Evolutionary conservation across 2,888 invertebrate genomes (phyloP).

Genomic region (Thelaira solivaga): DNA sequence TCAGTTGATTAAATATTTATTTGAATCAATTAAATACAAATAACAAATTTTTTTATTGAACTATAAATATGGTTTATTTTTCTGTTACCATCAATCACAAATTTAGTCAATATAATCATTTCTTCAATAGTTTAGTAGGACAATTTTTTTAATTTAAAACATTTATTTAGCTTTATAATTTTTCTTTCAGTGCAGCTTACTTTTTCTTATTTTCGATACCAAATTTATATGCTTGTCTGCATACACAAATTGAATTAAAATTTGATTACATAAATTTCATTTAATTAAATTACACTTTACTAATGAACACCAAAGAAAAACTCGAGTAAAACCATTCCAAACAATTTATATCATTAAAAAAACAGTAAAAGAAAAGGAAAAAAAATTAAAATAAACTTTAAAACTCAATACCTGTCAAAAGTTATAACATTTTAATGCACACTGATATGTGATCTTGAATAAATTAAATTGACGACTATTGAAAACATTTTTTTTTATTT

Average conservation of each 20-base stretch:
- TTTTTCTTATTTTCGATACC: too few species aligned
- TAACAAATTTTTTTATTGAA: too few species aligned
- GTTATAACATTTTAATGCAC: slow-evolving; percentile 29
- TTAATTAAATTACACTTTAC: slow-evolving; percentile 3
- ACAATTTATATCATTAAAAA: slow-evolving; percentile 12
- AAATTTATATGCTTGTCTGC: too few species aligned
- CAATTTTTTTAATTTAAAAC: too few species aligned
- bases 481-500: slow-evolving; percentile 39
- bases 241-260: slow-evolving; percentile 6
- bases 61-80: too few species aligned
- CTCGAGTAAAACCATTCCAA: not conserved
- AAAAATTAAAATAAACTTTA: not conserved
- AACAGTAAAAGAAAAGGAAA: not conserved
- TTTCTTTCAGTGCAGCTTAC: too few species aligned
- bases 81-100: too few species aligned
- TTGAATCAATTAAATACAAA: too few species aligned
- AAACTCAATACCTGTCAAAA: slow-evolving; percentile 51
- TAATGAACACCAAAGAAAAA: not conserved
- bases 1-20: too few species aligned
- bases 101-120: too few species aligned
- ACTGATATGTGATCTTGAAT: slow-evolving; percentile 51
- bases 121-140: too few species aligned
- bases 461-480: slow-evolving; percentile 23
- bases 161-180: too few species aligned
- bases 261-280: not conserved